Conservation (phyloP, 1,140 invertebrate genomes). For the Calosoma granatense region DNA sequence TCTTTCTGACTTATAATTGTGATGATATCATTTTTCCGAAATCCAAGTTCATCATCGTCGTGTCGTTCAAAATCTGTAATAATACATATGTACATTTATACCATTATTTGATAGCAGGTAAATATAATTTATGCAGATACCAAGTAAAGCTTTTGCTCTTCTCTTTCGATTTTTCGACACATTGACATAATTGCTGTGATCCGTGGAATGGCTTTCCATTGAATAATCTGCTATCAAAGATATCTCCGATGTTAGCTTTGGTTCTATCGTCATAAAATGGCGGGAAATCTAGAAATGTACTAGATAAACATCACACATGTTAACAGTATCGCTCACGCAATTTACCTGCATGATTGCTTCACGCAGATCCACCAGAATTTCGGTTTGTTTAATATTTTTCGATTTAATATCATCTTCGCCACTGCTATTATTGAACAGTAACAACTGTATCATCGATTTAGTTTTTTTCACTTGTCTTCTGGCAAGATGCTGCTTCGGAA, state of each 20-base stretch:
- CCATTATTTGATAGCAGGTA: neutral
- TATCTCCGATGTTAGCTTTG: constrained; percentile 59
- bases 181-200: constrained; percentile 90
- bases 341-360: constrained; percentile 77
- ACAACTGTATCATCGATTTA: constrained; percentile 82
- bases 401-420: constrained; percentile 77
- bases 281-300: constrained; percentile 59
- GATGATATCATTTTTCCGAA: constrained; percentile 96
- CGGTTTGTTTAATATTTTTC: constrained; percentile 93
- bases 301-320: neutral
- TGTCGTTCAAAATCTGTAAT: constrained; percentile 88
- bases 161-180: constrained; percentile 77
- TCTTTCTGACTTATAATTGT: constrained; percentile 96
- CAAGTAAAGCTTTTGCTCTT: constrained; percentile 86
- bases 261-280: constrained; percentile 78
- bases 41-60: constrained; percentile 97
- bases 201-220: constrained; percentile 88
- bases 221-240: constrained; percentile 84
- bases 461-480: constrained; percentile 81
- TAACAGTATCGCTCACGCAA: neutral
- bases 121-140: no score
- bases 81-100: constrained; percentile 8
- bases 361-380: constrained; percentile 90
- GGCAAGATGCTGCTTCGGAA: constrained; percentile 81
- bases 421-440: constrained; percentile 71